Evolutionary conservation across 1,140 invertebrate species (phyloP).

Genomic region (Cardiocondyla obscurior): DNA sequence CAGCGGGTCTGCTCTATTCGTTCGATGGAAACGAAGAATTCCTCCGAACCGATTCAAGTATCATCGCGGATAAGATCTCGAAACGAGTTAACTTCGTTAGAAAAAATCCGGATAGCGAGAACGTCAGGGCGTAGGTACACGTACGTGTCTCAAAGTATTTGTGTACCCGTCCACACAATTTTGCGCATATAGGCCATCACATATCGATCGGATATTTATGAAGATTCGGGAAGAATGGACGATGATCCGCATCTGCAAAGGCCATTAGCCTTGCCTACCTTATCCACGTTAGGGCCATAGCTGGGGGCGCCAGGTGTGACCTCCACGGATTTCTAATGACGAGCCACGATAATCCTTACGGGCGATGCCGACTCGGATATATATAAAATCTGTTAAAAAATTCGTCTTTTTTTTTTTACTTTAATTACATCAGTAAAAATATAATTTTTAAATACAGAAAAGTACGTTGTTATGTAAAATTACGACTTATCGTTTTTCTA

Average conservation of each 20-base stretch:
- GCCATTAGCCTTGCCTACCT: constrained; percentile 69
- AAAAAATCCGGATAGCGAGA: constrained; percentile 18
- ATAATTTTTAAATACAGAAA: background rate
- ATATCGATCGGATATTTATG: constrained; percentile 78
- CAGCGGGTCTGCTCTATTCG: background rate
- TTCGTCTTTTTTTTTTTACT: background rate
- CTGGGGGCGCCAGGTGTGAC: constrained; percentile 81
- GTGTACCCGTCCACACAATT: background rate
- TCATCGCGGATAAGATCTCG: constrained; percentile 62
- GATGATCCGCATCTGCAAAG: constrained; percentile 80
- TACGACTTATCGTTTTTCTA: constrained; percentile 29
- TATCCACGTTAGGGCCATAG: constrained; percentile 65
- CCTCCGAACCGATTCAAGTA: constrained; percentile 33
- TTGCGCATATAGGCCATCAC: background rate
- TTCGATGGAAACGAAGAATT: background rate
- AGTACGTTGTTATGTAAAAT: constrained; percentile 25
- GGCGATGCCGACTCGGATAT: constrained; percentile 51
- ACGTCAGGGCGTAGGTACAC: constrained; percentile 44
- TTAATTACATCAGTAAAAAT: background rate
- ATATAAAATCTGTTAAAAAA: background rate
- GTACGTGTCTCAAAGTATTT: background rate
- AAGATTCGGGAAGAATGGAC: constrained; percentile 79
- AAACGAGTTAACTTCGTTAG: constrained; percentile 15
- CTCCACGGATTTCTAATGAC: constrained; percentile 78
- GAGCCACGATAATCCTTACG: constrained; percentile 71